Evolutionary conservation across 2,113 vertebrate species (phyloP), one percentile per base, ranked within the genome.

Genomic region (Mellivora capensis): DNA sequence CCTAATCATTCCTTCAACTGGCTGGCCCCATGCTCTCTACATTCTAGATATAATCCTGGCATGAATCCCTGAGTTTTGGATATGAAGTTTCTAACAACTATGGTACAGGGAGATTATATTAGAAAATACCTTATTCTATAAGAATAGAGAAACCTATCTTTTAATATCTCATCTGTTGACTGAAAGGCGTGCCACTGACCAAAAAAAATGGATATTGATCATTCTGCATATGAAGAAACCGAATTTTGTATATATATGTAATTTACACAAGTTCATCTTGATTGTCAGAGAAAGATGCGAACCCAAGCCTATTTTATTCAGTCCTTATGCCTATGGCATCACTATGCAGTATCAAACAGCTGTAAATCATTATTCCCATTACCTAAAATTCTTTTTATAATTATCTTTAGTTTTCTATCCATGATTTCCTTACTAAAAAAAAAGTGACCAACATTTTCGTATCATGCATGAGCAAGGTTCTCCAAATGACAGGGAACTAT

Each of bases 21-120:
- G 18, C 15, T 13, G 17, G 23, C 1, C 4, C 7, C 57, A 20
- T 0, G 27, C 14, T 2, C 4, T 69, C 12, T 2, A 49, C 21
- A 76, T 84, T 11, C 34, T 34, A 39, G 6, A 25, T 29, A 13
- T 21, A n/a, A 83, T 21, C 2, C 23, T 42, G 21, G 7, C 47
- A 1, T 15, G 27, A 88, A 76, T 37, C 25, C 21, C 23, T 93
- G 15, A 72, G 88, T 27, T 85, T 93, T 87, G 57, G 1, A n/a
- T 47, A 54, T 4, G 0, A 57, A 85, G 20, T 14, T 27, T 67
- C 17, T 89, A 64, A 76, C 57, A 79, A 54, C 4, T 4, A 49
- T 4, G 29, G 23, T 21, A 21, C 11, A 71, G 6, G 20, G 3
- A 80, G 4, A 52, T 37, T 17, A 83, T 27, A n/a, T 31, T 76